phyloP scores from a whole-genome alignment of 2,113 vertebrate genomes.

The Lophochroa leadbeateri region DNA sequence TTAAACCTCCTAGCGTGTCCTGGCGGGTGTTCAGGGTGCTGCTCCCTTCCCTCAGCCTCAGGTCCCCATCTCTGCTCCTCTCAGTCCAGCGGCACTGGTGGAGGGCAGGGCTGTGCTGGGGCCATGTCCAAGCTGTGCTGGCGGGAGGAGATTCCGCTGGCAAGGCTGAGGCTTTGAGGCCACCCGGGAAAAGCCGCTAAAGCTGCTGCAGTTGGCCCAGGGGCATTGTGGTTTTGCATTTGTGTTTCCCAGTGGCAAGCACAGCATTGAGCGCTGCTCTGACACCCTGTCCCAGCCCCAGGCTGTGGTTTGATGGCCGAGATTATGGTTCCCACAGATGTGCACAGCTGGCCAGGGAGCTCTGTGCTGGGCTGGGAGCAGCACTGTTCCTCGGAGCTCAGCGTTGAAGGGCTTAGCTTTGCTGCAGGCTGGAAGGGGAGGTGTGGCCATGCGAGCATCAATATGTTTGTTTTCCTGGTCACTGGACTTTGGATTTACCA shows the following conservation, averaged over 20 bases:
- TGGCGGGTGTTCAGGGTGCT: neutral
- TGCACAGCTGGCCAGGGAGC: neutral
- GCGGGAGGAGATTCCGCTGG: neutral
- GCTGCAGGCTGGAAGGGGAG: neutral
- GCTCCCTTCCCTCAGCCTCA: neutral
- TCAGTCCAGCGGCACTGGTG: neutral
- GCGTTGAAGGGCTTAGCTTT: neutral
- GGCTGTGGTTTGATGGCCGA: neutral
- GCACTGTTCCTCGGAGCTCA: rapidly evolving
- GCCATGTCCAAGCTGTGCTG: rapidly evolving
- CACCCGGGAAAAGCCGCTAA: rapidly evolving
- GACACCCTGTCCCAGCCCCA: neutral
- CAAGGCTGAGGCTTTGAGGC: neutral
- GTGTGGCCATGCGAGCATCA: neutral
- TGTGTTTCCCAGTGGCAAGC: neutral
- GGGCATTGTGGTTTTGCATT: neutral
- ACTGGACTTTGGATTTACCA: neutral
- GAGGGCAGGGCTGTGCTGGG: neutral
- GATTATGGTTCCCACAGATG: neutral
- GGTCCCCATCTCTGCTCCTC: neutral
- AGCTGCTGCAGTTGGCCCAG: rapidly evolving
- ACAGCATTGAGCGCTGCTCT: rapidly evolving
- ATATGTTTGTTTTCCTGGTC: neutral
- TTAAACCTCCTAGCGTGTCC: rapidly evolving
- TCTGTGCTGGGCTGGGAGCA: neutral